Percentiles rank a stretch among this genome's conserved stretches.
Evolutionary conservation across 2,888 invertebrate species (phyloP).

Genomic region (Phymatocera aterrima): DNA sequence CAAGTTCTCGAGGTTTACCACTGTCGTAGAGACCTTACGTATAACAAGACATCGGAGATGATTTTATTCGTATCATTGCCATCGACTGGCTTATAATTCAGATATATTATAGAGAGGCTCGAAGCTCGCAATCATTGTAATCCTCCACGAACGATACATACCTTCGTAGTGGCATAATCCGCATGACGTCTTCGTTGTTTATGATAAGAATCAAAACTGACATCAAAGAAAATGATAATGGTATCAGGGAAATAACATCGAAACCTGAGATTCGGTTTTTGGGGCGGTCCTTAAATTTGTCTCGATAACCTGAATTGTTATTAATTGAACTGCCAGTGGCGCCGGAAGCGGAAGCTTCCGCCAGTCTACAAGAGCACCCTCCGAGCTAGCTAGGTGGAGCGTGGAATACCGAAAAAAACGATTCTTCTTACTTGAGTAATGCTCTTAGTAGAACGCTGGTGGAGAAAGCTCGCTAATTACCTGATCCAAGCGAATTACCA

Average conservation of each 20-base stretch:
- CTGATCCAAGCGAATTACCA: not conserved
- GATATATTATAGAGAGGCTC: not conserved
- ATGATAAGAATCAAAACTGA: not conserved
- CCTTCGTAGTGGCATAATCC: not conserved
- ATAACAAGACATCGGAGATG: not conserved
- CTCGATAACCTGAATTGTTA: constrained; percentile 43
- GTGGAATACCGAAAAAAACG: constrained; percentile 3
- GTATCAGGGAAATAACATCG: constrained; percentile 1
- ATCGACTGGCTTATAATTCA: not conserved
- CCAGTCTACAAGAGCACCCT: not conserved
- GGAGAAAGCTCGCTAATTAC: constrained; percentile 19
- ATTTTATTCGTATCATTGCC: not conserved
- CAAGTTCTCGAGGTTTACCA: not conserved
- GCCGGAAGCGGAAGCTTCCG: constrained; percentile 24
- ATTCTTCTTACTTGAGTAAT: not conserved
- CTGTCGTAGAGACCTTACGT: not conserved
- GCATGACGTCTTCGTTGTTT: not conserved
- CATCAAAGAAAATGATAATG: not conserved
- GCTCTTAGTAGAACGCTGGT: not conserved
- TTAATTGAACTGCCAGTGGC: constrained; percentile 37
- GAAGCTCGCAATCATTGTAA: not conserved
- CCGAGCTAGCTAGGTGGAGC: constrained; percentile 10
- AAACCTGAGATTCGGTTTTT: not conserved
- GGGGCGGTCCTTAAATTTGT: constrained; percentile 31
- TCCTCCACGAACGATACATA: not conserved